Base-by-base conservation (phyloP, 2,113 vertebrate genomes). In the Ranitomeya variabilis region DNA sequence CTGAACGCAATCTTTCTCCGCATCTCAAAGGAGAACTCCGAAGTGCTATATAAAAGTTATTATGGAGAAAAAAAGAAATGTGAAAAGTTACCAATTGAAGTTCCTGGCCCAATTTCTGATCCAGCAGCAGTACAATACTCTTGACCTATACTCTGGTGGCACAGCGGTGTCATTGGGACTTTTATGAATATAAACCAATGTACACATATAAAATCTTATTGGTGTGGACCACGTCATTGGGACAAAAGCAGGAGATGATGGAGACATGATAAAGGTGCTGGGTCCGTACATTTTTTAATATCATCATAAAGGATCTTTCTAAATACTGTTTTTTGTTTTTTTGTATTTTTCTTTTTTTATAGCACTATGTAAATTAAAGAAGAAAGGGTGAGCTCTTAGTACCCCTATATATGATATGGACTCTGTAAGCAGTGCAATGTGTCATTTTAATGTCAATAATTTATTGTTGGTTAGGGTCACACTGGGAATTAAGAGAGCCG, bases 391-490 rank as follows among this genome's bases (percentile, higher is more conserved):
- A 79, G 54, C 21, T 23, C 60, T 76, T 2, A 21, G 4, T 55
- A 87, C 13, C 57, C 62, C 60, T 11, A 8, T 55, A 67, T 87
- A 64, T 80, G 60, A 80, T 69, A 87, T 78, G 10, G 37, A 23
- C 55, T 37, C 9, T 37, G 10, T 13, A 57, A 76, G 14, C 54
- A 80, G 23, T 59, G 57, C 31, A 62, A 45, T 66, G 60, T 66
- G 81, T 83, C 81, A 23, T 83, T 83, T 52, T 67, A 83, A 83
- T 52, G 37, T 21, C 45, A 69, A 26, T 87, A 57, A 87, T 71
- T 69, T 87, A 87, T 59, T 87, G 5, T 2, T 66, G 54, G 21
- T 54, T 37, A 18, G 51, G 45, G 77, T 80, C 23, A 83, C 81
- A 67, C 37, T 83, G 37, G 45, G 12, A 45, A 83, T 14, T 37